Evolutionary conservation across 2,113 vertebrate genomes (phyloP).

Genomic region (Zapus hudsonius): DNA sequence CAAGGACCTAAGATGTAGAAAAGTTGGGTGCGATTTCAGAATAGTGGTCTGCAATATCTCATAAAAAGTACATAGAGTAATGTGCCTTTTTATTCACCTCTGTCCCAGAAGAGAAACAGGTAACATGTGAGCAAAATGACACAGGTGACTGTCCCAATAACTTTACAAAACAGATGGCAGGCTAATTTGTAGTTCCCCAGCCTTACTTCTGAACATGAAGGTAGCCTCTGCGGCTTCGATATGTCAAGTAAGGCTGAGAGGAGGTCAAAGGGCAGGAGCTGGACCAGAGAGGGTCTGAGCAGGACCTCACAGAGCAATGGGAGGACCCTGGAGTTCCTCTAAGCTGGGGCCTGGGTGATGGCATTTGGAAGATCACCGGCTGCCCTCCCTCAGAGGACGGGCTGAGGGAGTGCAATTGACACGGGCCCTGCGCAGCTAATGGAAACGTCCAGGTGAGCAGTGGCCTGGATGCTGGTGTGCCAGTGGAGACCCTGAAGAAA

Average conservation of each 20-base stretch:
- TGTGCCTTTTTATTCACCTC: background rate
- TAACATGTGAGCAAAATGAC: background rate
- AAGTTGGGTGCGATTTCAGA: background rate
- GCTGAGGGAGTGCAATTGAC: background rate
- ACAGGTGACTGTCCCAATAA: background rate
- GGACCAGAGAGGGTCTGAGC: background rate
- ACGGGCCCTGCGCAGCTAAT: background rate
- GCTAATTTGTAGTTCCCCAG: background rate
- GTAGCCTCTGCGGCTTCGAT: background rate
- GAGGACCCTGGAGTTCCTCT: background rate
- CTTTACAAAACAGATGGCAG: background rate
- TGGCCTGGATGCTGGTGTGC: background rate
- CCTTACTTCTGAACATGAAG: background rate
- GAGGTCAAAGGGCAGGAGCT: background rate
- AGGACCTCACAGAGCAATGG: background rate
- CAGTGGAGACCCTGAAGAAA: background rate
- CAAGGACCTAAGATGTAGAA: background rate
- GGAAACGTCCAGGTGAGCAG: background rate
- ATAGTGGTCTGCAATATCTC: background rate
- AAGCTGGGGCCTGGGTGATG: background rate
- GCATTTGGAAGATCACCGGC: background rate
- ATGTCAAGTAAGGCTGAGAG: background rate
- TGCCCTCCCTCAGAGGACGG: background rate
- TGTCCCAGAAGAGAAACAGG: background rate
- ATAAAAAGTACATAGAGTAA: background rate